Base-by-base conservation (phyloP, 2,888 invertebrate genomes). In the Eilema sororculum region DNA sequence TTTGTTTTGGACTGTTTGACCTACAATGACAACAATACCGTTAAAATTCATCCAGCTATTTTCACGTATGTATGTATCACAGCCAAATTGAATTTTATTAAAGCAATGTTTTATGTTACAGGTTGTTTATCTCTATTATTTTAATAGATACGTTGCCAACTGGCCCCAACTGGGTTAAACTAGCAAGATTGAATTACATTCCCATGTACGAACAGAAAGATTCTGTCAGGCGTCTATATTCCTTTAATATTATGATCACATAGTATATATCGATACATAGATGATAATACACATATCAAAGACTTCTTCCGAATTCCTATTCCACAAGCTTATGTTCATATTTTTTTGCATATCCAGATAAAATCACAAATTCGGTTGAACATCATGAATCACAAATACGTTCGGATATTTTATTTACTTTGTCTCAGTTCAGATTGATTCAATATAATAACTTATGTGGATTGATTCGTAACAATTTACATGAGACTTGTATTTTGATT, bases 401-500 rank as follows among this genome's bases (percentile, higher is more conserved):
- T 59, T 30, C 13, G 1, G 12, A 46, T 24, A 25, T 41, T 59
- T 30, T 46, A 65, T 67, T 63, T 0, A 65, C 25, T 67, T 20
- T 46, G 46, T 62, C 22, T 61, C 16, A 56, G 12, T 3, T 22
- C 0, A 56, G 71, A 65, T 64, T 68, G 58, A 68, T 65, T 64
- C 25, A 58, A 30, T 46, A 37, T 63, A 46, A 60, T 30, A 60
- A 28, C 28, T 68, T 56, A 56, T 68, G 58, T 28, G 62, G 28
- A 69, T 64, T 68, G 60, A 67, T 68, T 13, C 28, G 8, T n/a
- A 58, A 20, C n/a, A 25, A 58, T 66, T 66, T 59, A 58, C 41
- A 58, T 58, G n/a, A 57, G 41, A 12, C 33, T 41, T 66, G 20
- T n/a, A 28, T 58, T 41, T 59, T 71, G 59, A 74, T 68, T 71